phyloP scores from a whole-genome alignment of 2,113 vertebrate species.

The Phalacrocorax pelagicus region DNA sequence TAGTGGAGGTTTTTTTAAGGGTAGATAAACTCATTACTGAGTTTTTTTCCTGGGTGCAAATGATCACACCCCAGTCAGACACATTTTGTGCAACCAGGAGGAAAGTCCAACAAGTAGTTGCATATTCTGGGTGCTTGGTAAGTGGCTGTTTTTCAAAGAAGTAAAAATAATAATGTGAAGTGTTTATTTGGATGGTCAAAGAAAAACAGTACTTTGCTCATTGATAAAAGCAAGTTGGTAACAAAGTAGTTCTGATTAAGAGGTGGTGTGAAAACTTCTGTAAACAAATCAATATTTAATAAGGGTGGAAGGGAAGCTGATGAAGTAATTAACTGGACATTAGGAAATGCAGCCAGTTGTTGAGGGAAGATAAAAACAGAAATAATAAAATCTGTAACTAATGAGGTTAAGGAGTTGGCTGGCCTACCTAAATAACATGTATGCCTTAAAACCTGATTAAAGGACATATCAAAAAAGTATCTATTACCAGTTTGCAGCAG shows the following conservation, averaged over 20 bases:
- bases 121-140: background rate
- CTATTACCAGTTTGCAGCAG: background rate
- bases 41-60: background rate
- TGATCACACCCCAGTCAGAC: background rate
- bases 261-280: background rate
- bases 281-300: background rate
- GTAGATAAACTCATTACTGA: background rate
- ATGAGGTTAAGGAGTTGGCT: background rate
- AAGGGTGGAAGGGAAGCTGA: background rate
- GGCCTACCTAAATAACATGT: background rate
- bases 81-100: background rate
- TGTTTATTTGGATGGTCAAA: background rate
- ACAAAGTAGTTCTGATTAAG: background rate
- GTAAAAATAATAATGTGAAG: background rate
- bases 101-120: background rate
- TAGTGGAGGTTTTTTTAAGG: background rate
- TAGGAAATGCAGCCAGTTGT: background rate
- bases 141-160: background rate
- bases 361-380: background rate
- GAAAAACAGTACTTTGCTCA: background rate
- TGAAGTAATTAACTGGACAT: background rate
- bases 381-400: background rate
- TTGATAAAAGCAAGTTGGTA: background rate
- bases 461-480: background rate
- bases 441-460: background rate